Base-by-base conservation (phyloP, 2,888 invertebrate genomes). In the Brachyopa scutellaris region DNA sequence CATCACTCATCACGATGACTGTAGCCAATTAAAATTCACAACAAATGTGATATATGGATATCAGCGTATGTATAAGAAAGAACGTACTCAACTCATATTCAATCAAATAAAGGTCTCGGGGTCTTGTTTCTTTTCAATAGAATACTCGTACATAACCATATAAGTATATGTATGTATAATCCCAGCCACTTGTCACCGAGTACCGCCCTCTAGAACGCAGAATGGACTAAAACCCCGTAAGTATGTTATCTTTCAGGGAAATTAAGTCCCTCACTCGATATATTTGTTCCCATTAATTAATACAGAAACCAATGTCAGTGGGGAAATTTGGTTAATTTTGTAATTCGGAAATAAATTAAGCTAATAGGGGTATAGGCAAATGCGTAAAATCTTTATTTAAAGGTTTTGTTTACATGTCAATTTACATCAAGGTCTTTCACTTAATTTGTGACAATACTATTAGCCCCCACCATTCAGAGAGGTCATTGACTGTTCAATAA, bases 41-140 rank as follows among this genome's bases (percentile, higher is more conserved):
- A 74, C 66, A 74, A 53, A 66, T 66, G 49, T 73, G 53, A 62
- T 53, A 45, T 55, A 73, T 64, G 62, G 42, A 53, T 42, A 42
- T 5, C 11, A 8, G 26, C 7, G 31, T 31, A 21, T 38, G 66
- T 67, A 17, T 45, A 42, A 6, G 53, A 29, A n/a, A 36, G 36
- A 11, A 5, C 3, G 33, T 26, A 26, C 26, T 26, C 26, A 76
- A 61, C 61, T 53, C n/a, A n/a, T 59, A 36, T 51, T 59, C 49
- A 76, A 61, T 69, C 59, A 69, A 66, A 74, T 29, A 74, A 76
- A 76, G 76, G 76, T 76, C 76, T 59, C 21, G 61, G 40, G 76
- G 69, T 76, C 67, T 76, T 42, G 67, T 42, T 51, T 45, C 45
- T 69, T 53, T 59, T 61, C 69, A 69, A 76, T 76, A 53, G 69